Evolutionary conservation across 2,113 vertebrate genomes (phyloP).

Genomic region (Sylvicapra grimmia): DNA sequence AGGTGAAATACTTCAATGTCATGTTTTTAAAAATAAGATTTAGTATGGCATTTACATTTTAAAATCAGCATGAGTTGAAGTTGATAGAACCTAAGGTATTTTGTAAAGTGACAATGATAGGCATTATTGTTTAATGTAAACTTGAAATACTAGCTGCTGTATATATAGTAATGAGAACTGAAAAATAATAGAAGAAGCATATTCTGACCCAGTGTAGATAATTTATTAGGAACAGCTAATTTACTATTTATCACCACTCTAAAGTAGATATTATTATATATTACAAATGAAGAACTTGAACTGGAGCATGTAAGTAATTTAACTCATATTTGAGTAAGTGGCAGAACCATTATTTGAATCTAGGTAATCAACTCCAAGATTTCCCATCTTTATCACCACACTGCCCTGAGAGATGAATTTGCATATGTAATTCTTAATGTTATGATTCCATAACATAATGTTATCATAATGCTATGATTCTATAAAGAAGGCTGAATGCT

Average conservation of each 20-base stretch:
- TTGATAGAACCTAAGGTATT: neutral
- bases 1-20: neutral
- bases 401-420: neutral
- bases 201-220: neutral
- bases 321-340: neutral
- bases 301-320: neutral
- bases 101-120: neutral
- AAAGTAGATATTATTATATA: neutral
- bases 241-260: neutral
- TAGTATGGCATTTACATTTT: neutral
- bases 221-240: neutral
- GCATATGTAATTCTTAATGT: neutral
- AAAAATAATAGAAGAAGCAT: neutral
- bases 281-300: neutral
- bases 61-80: neutral
- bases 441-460: neutral
- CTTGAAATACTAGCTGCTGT: neutral
- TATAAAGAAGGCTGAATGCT: neutral
- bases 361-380: neutral
- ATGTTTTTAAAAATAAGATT: neutral
- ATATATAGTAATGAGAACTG: neutral
- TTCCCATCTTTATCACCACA: neutral
- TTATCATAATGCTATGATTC: neutral
- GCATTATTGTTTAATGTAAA: neutral
- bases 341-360: neutral